These are phyloP conservation scores for Ypsolopha scabrella DNA, from an alignment of 2,888 invertebrate species.

Conservation along the genomic window DNA sequence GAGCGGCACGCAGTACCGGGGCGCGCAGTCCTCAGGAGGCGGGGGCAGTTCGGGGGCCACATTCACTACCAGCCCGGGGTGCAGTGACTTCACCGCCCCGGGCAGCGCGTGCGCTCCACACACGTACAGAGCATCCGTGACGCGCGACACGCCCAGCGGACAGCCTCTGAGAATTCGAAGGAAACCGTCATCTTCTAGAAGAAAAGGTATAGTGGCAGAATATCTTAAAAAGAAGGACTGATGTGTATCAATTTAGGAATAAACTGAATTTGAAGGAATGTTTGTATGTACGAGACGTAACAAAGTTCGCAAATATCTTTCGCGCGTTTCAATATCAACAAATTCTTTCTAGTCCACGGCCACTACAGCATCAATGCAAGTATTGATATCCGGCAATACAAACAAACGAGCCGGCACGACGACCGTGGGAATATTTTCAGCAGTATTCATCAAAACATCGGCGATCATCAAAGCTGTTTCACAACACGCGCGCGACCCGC, in stretches of 20 bases:
- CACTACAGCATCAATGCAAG: no score
- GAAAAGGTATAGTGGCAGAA: conserved; percentile 3
- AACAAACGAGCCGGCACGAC: no score
- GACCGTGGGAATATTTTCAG: background rate
- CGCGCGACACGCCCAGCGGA: conserved; percentile 75
- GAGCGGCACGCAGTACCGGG: conserved; percentile 77
- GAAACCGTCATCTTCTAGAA: no score
- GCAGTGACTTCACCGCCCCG: conserved; percentile 74
- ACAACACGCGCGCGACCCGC: conserved; percentile 15
- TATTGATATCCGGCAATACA: no score
- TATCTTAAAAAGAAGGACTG: conserved; percentile 4
- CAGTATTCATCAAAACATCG: background rate
- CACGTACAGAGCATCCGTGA: conserved; percentile 80
- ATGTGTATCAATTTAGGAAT: background rate
- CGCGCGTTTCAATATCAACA: no score
- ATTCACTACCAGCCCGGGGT: conserved; percentile 84
- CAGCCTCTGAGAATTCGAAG: conserved; percentile 38
- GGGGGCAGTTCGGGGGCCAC: conserved; percentile 87
- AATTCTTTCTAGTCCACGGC: no score
- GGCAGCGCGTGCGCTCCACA: conserved; percentile 84
- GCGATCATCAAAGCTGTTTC: background rate
- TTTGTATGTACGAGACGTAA: background rate
- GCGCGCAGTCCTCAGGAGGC: conserved; percentile 69
- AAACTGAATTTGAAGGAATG: background rate
- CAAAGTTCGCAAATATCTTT: background rate